Percentiles rank a stretch among this genome's conserved stretches.
Evolutionary conservation across 2,113 vertebrate species (phyloP).

Genomic region (Piaya cayana): DNA sequence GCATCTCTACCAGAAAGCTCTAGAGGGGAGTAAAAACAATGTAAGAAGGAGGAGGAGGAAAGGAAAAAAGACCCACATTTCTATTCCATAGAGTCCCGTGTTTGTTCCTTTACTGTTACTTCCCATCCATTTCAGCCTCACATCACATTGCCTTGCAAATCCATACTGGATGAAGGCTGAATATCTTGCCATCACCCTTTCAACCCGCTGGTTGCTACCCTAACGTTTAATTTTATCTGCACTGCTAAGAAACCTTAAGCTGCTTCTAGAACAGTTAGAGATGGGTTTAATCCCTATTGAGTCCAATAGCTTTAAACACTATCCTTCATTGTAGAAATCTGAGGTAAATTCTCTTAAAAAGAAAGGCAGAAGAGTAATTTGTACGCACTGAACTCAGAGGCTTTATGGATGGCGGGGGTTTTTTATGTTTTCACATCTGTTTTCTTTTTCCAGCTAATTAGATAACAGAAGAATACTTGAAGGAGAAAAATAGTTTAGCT

Average conservation of each 20-base stretch:
- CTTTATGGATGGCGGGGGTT: not conserved
- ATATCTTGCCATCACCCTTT: not conserved
- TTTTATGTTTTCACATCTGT: not conserved
- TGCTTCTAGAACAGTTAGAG: not conserved
- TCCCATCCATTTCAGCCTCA: not conserved
- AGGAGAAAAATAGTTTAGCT: not conserved
- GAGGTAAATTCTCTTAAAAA: not conserved
- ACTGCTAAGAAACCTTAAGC: not conserved
- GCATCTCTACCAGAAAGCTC: not conserved
- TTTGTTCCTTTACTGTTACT: not conserved
- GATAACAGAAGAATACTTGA: not conserved
- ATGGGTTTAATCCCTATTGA: not conserved
- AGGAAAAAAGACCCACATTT: not conserved
- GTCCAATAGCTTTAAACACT: not conserved
- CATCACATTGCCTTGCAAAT: not conserved
- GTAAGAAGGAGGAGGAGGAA: not conserved
- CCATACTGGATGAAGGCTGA: not conserved
- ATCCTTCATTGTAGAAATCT: not conserved
- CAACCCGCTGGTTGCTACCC: not conserved
- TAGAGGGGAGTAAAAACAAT: not conserved
- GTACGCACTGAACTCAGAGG: not conserved
- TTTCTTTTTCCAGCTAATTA: not conserved
- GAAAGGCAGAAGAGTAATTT: not conserved
- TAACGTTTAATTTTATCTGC: not conserved
- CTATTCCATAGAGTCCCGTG: not conserved